Percentiles rank a stretch among this genome's conserved stretches.
These are phyloP conservation scores for Sebastes itinus DNA, from an alignment of 2,797 vertebrate species.

Conservation along the genomic window DNA sequence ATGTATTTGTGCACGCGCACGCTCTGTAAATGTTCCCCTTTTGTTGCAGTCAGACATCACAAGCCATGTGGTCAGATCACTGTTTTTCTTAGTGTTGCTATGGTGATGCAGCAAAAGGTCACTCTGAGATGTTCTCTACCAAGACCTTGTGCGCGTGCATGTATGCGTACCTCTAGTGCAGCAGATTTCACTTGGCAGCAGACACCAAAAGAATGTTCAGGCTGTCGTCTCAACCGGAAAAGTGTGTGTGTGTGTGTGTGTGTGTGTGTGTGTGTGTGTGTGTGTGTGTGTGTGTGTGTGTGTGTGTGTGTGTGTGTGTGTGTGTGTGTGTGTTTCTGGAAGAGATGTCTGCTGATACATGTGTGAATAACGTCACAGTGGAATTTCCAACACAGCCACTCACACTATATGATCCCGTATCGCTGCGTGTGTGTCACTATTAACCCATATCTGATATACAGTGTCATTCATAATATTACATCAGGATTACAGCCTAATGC, in stretches of 20 bases:
- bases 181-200: slow-evolving; percentile 56
- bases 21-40: slow-evolving; percentile 31
- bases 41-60: slow-evolving; percentile 44
- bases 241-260: not conserved
- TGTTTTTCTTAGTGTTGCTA: slow-evolving; percentile 69
- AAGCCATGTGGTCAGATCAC: slow-evolving; percentile 49
- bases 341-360: slow-evolving; percentile 33
- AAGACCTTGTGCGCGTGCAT: slow-evolving; percentile 46
- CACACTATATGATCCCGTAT: slow-evolving; percentile 1
- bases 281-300: not conserved
- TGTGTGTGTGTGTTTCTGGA: not conserved
- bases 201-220: slow-evolving; percentile 39
- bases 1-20: slow-evolving; percentile 7
- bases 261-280: not conserved
- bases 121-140: slow-evolving; percentile 40
- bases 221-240: slow-evolving; percentile 1
- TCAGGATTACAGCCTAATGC: slow-evolving; percentile 51
- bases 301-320: not conserved
- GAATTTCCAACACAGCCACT: slow-evolving; percentile 30
- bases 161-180: slow-evolving; percentile 32
- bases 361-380: slow-evolving; percentile 2
- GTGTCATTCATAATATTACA: slow-evolving; percentile 52
- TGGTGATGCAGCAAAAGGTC: slow-evolving; percentile 64
- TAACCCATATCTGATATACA: slow-evolving; percentile 54
- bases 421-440: slow-evolving; percentile 49